Percentiles rank a stretch among this genome's conserved stretches.
phyloP scores from a whole-genome alignment of 2,113 vertebrate species.

The Osmerus eperlanus region DNA sequence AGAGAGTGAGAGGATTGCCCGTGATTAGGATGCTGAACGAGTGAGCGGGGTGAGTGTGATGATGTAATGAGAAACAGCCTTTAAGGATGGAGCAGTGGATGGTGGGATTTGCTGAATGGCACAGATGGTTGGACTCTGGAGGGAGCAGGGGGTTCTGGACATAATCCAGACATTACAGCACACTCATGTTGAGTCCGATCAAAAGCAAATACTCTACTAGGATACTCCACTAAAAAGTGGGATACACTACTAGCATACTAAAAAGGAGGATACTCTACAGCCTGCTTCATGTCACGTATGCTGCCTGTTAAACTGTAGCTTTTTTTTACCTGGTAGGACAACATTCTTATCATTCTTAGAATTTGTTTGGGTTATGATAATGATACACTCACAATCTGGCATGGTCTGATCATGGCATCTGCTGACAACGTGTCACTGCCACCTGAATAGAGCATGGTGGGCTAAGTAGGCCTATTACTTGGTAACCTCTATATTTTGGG shows the following conservation, averaged over 20 bases:
- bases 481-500: no score
- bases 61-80: slow-evolving; percentile 49
- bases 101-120: slow-evolving; percentile 51
- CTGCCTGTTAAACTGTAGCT: no score
- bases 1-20: not conserved
- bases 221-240: slow-evolving; percentile 12
- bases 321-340: no score
- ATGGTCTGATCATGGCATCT: no score
- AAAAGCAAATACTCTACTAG: slow-evolving; percentile 12
- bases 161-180: slow-evolving; percentile 52
- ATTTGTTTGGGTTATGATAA: no score
- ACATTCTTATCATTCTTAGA: no score
- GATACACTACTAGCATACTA: not conserved
- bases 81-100: slow-evolving; percentile 25
- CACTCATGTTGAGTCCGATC: slow-evolving; percentile 17
- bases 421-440: no score
- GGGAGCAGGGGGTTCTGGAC: slow-evolving; percentile 41
- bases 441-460: no score
- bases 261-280: no score
- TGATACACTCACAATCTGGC: no score
- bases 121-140: slow-evolving; percentile 54
- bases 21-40: slow-evolving; percentile 14
- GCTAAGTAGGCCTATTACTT: no score
- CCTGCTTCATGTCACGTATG: no score
- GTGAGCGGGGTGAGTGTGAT: slow-evolving; percentile 24